phyloP scores from a whole-genome alignment of 1,140 invertebrate genomes.

The Sitodiplosis mosellana region DNA sequence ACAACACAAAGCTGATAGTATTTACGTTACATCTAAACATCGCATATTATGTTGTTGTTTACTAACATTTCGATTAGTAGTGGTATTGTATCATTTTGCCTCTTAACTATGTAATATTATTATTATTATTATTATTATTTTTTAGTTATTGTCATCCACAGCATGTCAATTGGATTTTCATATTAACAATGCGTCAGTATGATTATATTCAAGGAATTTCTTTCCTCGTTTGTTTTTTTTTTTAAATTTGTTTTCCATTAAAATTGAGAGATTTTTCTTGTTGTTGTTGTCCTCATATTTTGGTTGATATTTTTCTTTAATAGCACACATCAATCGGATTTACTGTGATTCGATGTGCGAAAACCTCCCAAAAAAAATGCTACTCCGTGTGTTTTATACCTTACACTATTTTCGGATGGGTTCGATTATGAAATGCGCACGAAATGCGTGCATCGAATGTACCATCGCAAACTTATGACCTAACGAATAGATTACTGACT shows the following conservation, averaged over 20 bases:
- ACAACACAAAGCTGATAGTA: not conserved
- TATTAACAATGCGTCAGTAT: not conserved
- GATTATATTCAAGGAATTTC: not conserved
- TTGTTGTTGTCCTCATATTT: not conserved
- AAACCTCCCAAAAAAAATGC: too few relatives aligned
- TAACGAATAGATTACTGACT: too few relatives aligned
- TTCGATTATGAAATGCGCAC: too few relatives aligned
- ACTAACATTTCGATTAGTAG: not conserved
- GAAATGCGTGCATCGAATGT: too few relatives aligned
- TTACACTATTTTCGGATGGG: too few relatives aligned
- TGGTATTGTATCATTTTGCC: not conserved
- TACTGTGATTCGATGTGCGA: too few relatives aligned
- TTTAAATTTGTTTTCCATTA: not conserved
- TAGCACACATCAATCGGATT: too few relatives aligned
- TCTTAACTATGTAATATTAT: not conserved
- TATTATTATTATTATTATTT: not conserved
- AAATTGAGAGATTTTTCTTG: not conserved
- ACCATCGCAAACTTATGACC: too few relatives aligned
- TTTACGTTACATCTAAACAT: not conserved
- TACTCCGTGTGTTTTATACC: too few relatives aligned
- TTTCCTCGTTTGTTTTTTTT: not conserved
- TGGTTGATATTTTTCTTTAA: too few relatives aligned
- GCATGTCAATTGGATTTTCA: not conserved
- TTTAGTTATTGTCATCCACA: not conserved
- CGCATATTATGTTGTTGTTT: not conserved